Evolutionary conservation across 1,140 invertebrate species (phyloP).

Genomic region (Maniola jurtina): DNA sequence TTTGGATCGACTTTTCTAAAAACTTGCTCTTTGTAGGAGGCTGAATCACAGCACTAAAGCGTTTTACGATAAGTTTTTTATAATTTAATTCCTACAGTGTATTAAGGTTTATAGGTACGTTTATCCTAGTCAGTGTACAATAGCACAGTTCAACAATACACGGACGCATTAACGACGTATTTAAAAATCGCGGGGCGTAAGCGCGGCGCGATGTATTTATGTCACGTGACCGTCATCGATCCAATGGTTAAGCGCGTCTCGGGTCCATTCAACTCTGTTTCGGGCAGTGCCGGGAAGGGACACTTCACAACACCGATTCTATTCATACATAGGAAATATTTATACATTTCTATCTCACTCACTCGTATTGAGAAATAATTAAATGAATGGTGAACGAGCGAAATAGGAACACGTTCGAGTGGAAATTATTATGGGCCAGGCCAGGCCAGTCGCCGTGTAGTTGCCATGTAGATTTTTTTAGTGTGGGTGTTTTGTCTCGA

Average conservation of each 20-base stretch:
- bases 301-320: conserved; percentile 75
- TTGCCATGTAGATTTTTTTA: conserved; percentile 78
- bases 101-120: too few relatives aligned
- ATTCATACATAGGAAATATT: conserved; percentile 77
- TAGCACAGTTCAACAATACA: too few relatives aligned
- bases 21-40: too few relatives aligned
- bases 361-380: conserved; percentile 73
- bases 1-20: too few relatives aligned
- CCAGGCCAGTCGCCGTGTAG: conserved; percentile 76
- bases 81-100: too few relatives aligned
- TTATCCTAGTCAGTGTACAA: too few relatives aligned
- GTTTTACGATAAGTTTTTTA: too few relatives aligned
- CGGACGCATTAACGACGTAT: neutral
- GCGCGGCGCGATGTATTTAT: conserved; percentile 59
- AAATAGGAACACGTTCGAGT: conserved; percentile 75
- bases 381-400: conserved; percentile 77
- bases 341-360: conserved; percentile 69
- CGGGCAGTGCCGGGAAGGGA: conserved; percentile 70
- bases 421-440: conserved; percentile 76
- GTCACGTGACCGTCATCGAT: conserved; percentile 78
- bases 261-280: conserved; percentile 79
- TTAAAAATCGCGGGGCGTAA: conserved; percentile 50
- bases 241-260: conserved; percentile 78
- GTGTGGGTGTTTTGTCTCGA: conserved; percentile 78
- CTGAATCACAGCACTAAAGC: too few relatives aligned